Conservation (phyloP, 2,113 vertebrate genomes). For the Asarcornis scutulata region DNA sequence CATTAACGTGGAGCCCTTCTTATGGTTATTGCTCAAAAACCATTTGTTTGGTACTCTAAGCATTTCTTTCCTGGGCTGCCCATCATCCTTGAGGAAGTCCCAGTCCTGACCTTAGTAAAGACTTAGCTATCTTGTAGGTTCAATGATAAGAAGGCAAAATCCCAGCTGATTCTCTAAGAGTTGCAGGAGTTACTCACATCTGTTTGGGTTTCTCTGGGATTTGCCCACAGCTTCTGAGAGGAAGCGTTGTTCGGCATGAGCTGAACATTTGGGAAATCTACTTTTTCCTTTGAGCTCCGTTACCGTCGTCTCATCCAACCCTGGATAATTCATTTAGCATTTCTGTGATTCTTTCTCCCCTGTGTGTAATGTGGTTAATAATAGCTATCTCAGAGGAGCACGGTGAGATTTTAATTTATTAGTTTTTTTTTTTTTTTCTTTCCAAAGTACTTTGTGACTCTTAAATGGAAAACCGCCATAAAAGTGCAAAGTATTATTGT, state of each 20-base stretch:
- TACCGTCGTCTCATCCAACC: not conserved
- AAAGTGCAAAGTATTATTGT: not conserved
- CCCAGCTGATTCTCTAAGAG: not conserved
- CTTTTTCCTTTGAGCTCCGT: not conserved
- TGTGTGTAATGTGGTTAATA: not conserved
- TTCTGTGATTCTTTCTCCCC: not conserved
- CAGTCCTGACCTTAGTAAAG: not conserved
- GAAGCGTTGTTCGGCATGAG: not conserved
- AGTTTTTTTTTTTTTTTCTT: not conserved
- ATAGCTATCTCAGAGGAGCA: not conserved
- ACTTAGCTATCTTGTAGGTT: not conserved
- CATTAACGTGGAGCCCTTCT: fast-evolving
- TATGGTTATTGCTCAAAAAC: not conserved
- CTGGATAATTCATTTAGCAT: not conserved
- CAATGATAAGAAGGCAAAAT: fast-evolving
- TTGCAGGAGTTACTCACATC: not conserved
- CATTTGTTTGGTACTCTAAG: no score
- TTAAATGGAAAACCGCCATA: not conserved
- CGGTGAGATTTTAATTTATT: not conserved
- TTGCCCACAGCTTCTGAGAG: fast-evolving
- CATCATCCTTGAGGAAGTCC: no score
- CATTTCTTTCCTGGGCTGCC: not conserved
- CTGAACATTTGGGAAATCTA: not conserved
- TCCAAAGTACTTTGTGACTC: not conserved
- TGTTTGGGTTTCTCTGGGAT: not conserved